A percentile compares a stretch with the other conserved stretches of the same genome.
Evolutionary conservation across 2,113 vertebrate genomes (phyloP).

Genomic region (Carassius auratus): DNA sequence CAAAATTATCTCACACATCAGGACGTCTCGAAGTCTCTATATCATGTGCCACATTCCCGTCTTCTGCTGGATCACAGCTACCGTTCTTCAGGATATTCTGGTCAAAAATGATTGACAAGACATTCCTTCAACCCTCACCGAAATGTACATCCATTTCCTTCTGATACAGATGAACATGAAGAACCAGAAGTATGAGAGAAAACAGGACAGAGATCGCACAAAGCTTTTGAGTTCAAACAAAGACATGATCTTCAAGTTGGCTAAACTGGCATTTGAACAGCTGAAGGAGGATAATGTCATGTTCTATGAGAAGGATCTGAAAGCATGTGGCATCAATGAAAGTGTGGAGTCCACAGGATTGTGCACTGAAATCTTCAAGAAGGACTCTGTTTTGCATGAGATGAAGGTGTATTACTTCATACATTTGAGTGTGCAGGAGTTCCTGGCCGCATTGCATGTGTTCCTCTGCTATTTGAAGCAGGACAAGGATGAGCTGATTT

Average conservation of each 20-base stretch:
- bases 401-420: too few species aligned
- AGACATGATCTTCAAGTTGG: conserved; percentile 46
- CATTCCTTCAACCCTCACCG: conserved; percentile 53
- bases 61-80: conserved; percentile 61
- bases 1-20: conserved; percentile 47
- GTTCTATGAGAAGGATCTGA: conserved; percentile 56
- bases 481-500: neutral
- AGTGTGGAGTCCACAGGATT: conserved; percentile 10
- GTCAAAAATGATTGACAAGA: neutral
- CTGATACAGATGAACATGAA: conserved; percentile 53
- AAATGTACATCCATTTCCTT: conserved; percentile 43
- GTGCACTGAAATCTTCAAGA: too few species aligned
- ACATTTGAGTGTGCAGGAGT: too few species aligned
- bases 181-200: conserved; percentile 46
- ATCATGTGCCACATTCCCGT: conserved; percentile 54
- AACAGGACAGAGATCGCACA: conserved; percentile 11
- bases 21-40: conserved; percentile 41
- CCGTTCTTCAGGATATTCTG: conserved; percentile 49
- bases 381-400: too few species aligned
- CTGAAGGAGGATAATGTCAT: conserved; percentile 52
- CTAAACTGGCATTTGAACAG: conserved; percentile 54
- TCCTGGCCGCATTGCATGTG: conserved; percentile 28
- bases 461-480: conserved; percentile 47
- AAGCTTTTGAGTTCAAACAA: conserved; percentile 46
- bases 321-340: conserved; percentile 45